Percentiles rank a stretch among this genome's conserved stretches.
Evolutionary conservation across 2,888 invertebrate species (phyloP).

Genomic region (Apocheima hispidaria): DNA sequence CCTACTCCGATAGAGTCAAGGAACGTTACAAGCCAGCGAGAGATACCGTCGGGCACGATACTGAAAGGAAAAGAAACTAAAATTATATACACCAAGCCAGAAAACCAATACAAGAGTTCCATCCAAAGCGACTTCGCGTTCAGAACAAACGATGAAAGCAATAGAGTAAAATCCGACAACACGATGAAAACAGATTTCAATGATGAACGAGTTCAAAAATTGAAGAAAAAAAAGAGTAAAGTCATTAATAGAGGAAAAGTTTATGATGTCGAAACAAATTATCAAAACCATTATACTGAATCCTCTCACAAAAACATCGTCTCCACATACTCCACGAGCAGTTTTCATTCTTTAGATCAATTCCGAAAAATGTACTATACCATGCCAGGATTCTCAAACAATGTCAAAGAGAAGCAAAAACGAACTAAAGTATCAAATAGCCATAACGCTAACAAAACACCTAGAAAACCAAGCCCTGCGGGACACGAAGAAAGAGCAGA

Average conservation of each 20-base stretch:
- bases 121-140: slow-evolving; percentile 51
- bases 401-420: slow-evolving; percentile 44
- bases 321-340: slow-evolving; percentile 57
- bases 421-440: slow-evolving; percentile 44
- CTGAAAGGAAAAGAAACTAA: slow-evolving; percentile 55
- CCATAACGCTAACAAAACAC: slow-evolving; percentile 38
- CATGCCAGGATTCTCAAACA: slow-evolving; percentile 40
- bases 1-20: slow-evolving; percentile 32
- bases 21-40: slow-evolving; percentile 46
- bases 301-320: slow-evolving; percentile 53
- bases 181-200: slow-evolving; percentile 17
- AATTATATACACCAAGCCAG: slow-evolving; percentile 61
- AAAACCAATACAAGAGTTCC: slow-evolving; percentile 52
- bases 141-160: slow-evolving; percentile 34
- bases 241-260: slow-evolving; percentile 41
- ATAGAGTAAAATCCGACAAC: slow-evolving; percentile 18
- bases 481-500: slow-evolving; percentile 43
- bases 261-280: slow-evolving; percentile 41
- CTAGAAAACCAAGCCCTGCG: slow-evolving; percentile 46
- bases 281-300: slow-evolving; percentile 53
- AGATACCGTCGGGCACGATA: slow-evolving; percentile 43
- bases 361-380: slow-evolving; percentile 43
- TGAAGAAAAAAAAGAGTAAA: slow-evolving; percentile 55
- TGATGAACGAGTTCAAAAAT: slow-evolving; percentile 28
- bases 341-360: slow-evolving; percentile 61